Percentiles rank a stretch among this genome's conserved stretches.
Evolutionary conservation across 2,113 vertebrate genomes (phyloP).

Genomic region (Pteronura brasiliensis): DNA sequence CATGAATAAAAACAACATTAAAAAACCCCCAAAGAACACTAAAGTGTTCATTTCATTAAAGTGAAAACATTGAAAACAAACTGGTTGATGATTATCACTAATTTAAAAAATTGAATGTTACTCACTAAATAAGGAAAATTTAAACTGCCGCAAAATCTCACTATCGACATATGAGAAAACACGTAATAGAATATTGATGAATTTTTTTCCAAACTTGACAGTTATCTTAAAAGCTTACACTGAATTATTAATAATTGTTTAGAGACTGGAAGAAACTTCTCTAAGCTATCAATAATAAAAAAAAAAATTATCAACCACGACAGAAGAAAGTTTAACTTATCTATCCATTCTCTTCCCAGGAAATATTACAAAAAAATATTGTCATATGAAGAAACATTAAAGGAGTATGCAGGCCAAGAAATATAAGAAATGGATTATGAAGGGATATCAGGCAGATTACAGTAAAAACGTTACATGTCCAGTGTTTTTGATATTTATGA

Average conservation of each 20-base stretch:
- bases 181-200: background rate
- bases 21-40: background rate
- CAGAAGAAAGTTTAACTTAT: background rate
- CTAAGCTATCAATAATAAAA: background rate
- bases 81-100: background rate
- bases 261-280: background rate
- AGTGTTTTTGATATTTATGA: background rate
- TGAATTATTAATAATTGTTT: background rate
- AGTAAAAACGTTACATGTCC: background rate
- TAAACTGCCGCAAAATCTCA: background rate
- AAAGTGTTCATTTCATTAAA: background rate
- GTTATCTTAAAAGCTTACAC: background rate
- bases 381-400: background rate
- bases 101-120: background rate
- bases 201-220: background rate
- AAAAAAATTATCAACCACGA: background rate
- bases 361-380: background rate
- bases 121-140: background rate
- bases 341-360: background rate
- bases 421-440: background rate
- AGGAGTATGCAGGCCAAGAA: background rate
- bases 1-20: background rate
- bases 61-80: background rate
- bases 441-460: background rate
- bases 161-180: background rate